Percentiles rank a stretch among this genome's conserved stretches.
phyloP scores from a whole-genome alignment of 2,888 invertebrate species.

The Tricholauxania praeusta region DNA sequence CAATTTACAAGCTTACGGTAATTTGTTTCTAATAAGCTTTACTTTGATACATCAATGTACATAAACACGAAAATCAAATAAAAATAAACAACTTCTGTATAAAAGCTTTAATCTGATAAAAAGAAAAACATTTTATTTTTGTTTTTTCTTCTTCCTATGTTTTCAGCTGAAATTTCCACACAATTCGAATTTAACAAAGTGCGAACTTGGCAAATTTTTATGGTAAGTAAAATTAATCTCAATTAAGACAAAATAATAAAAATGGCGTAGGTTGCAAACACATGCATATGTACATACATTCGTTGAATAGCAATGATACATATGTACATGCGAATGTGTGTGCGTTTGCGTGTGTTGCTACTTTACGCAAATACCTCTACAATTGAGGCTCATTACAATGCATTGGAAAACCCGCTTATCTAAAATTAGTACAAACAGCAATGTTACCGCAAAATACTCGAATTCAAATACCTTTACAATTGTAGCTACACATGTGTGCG shows the following conservation, averaged over 20 bases:
- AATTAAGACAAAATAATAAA: neutral
- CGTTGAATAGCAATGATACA: neutral
- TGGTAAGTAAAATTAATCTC: constrained; percentile 7
- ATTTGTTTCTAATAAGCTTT: too few species aligned
- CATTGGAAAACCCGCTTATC: constrained; percentile 15
- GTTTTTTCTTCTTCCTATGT: too few species aligned
- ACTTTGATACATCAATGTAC: too few species aligned
- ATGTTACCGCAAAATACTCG: constrained; percentile 6
- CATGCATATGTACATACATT: constrained; percentile 6
- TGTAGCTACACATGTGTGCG: too few species aligned
- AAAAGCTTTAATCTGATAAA: too few species aligned
- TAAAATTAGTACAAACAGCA: constrained; percentile 4
- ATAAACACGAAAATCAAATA: too few species aligned
- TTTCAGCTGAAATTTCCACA: neutral
- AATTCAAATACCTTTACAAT: neutral
- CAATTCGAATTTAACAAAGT: neutral
- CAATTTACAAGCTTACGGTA: too few species aligned
- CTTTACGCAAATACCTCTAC: neutral
- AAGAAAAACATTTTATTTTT: too few species aligned
- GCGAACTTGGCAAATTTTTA: neutral
- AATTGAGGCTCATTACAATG: constrained; percentile 22
- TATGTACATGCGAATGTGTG: neutral
- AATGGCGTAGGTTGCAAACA: neutral
- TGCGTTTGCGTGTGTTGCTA: neutral
- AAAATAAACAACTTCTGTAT: too few species aligned